Evolutionary conservation across 2,113 vertebrate genomes (phyloP).

Genomic region (Monarcha castaneiventris): DNA sequence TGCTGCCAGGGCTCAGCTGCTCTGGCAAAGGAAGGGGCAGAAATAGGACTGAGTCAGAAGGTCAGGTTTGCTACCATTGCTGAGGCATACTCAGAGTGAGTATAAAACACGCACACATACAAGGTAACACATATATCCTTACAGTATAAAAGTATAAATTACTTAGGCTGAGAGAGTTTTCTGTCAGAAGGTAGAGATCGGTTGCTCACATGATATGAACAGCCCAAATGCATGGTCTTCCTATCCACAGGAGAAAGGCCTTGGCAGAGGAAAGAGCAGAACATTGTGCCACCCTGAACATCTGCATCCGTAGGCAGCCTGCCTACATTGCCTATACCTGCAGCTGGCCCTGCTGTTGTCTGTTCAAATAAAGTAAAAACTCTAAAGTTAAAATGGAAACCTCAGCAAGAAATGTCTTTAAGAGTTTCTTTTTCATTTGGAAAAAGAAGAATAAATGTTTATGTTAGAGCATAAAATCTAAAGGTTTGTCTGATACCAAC

Average conservation of each 20-base stretch:
- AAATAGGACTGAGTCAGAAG: not conserved
- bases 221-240: not conserved
- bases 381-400: not conserved
- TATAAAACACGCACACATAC: not conserved
- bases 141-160: not conserved
- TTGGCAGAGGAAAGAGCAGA: not conserved
- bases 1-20: not conserved
- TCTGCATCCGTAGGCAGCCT: not conserved
- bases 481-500: not conserved
- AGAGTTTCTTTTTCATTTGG: not conserved
- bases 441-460: not conserved
- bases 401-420: not conserved
- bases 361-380: not conserved
- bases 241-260: not conserved
- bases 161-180: not conserved
- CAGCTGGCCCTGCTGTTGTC: not conserved
- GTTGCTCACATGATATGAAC: not conserved
- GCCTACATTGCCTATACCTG: not conserved
- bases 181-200: not conserved
- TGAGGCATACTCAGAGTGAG: not conserved
- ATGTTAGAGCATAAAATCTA: not conserved
- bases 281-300: not conserved
- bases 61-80: not conserved
- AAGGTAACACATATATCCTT: not conserved
- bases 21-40: not conserved